Evolutionary conservation across 2,797 vertebrate species (phyloP).

Genomic region (Gambelia wislizenii): DNA sequence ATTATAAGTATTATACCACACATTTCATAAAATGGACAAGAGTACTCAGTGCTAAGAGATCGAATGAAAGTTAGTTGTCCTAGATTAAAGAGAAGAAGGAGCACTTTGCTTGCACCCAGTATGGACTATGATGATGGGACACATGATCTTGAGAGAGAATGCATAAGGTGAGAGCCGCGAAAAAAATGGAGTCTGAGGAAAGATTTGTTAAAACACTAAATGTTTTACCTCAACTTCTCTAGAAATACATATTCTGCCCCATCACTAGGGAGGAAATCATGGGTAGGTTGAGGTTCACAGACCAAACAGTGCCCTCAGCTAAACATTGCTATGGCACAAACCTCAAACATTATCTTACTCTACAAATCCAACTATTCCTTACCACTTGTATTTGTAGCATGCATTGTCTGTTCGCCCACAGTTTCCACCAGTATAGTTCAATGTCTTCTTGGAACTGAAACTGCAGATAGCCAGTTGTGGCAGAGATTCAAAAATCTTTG

Average conservation of each 20-base stretch:
- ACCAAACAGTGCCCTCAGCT: not conserved
- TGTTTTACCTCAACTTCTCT: not conserved
- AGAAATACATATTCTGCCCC: not conserved
- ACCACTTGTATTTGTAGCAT: not conserved
- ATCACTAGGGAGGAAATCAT: not conserved
- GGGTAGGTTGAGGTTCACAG: not conserved
- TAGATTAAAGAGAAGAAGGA: not conserved
- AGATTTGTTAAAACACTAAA: not conserved
- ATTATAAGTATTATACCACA: not conserved
- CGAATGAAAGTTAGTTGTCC: not conserved
- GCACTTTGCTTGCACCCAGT: not conserved
- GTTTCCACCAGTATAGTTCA: not conserved
- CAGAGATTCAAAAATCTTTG: not conserved
- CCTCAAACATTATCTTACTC: not conserved
- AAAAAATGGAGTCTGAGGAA: too few relatives aligned
- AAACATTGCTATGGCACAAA: not conserved
- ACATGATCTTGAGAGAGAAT: not conserved
- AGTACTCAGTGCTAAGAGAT: too few relatives aligned
- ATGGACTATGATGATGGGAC: not conserved
- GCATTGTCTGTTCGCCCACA: not conserved
- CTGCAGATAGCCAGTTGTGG: not conserved
- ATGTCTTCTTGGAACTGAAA: not conserved
- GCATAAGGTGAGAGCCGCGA: not conserved
- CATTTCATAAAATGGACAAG: too few relatives aligned
- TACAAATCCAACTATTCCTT: not conserved